These are phyloP conservation scores for Selene dorsalis DNA, from an alignment of 2,797 vertebrate genomes.

Conservation along the genomic window DNA sequence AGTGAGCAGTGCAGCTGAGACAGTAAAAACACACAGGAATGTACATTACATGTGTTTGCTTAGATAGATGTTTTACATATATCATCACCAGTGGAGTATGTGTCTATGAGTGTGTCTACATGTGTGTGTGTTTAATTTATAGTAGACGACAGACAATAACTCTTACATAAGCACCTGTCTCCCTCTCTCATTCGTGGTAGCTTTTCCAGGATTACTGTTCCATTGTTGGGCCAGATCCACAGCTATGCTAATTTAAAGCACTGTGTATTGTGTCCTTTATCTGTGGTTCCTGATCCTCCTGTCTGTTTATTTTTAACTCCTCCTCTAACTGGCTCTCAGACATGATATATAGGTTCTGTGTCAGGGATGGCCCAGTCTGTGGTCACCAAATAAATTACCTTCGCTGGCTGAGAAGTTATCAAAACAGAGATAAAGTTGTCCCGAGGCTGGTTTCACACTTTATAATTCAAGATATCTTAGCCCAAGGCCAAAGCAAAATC, in stretches of 20 bases:
- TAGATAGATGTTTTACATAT: slow-evolving; percentile 50
- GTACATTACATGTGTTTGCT: slow-evolving; percentile 61
- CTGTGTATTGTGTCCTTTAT: slow-evolving; percentile 78
- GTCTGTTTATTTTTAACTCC: slow-evolving; percentile 79
- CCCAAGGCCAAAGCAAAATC: neutral
- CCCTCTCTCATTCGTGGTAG: slow-evolving; percentile 79
- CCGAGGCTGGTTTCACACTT: slow-evolving; percentile 4
- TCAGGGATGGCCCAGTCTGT: slow-evolving; percentile 34
- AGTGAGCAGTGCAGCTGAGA: slow-evolving; percentile 40
- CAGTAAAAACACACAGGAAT: slow-evolving; percentile 68
- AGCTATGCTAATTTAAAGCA: slow-evolving; percentile 83
- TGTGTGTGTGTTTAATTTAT: slow-evolving; percentile 72
- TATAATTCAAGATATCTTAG: slow-evolving; percentile 3
- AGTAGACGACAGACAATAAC: slow-evolving; percentile 74
- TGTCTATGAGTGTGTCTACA: slow-evolving; percentile 24
- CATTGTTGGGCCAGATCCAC: slow-evolving; percentile 81
- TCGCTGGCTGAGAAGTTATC: slow-evolving; percentile 29
- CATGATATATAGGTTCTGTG: slow-evolving; percentile 57
- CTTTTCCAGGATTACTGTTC: slow-evolving; percentile 83
- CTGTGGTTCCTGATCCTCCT: slow-evolving; percentile 74
- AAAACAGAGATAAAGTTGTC: slow-evolving; percentile 32
- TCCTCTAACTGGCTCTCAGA: slow-evolving; percentile 61
- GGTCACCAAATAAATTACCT: slow-evolving; percentile 32
- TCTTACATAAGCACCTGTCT: slow-evolving; percentile 85
- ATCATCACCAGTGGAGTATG: slow-evolving; percentile 59